Base-by-base conservation (phyloP, 2,797 vertebrate genomes). In the Epinephelus coioides region DNA sequence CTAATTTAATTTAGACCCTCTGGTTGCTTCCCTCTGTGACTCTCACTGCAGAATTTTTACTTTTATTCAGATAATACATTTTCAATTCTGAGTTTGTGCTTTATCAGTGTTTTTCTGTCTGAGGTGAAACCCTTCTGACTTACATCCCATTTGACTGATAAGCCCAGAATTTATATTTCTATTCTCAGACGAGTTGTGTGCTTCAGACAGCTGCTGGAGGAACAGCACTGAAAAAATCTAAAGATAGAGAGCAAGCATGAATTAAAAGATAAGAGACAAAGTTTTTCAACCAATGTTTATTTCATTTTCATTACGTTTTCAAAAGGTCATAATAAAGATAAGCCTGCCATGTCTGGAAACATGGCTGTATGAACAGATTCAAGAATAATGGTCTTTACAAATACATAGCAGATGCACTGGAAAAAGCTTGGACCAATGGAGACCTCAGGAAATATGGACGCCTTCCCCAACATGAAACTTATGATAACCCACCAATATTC, bases 91-190 rank as follows among this genome's bases (percentile, higher is more conserved):
- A 71, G 50, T 81, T 83, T 65, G 51, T 51, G 56, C 50, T 61
- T 63, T 84, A 89, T 88, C 72, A 23, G 10, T 18, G 53, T 69
- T 70, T 50, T 81, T 69, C 63, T 73, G 40, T 81, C 63, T 59
- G 79, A 84, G 66, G 64, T 83, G 79, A 79, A 82, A 74, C 81
- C 69, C 65, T 17, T 83, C 64, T 66, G 76, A 88, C 73, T 87
- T 82, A 61, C 68, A 73, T 88, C 74, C 78, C 60, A 68, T 91
- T 90, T 86, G 84, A 79, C 83, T 87, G 92, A 92, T 93, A 93
- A 93, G 83, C 30, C 17, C 59, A 43, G 72, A 79, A 81, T 90
- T 73, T 62, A 73, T 90, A 82, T 89, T 81, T 85, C 73, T 77
- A 70, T 69, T 44, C 51, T 79, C 47, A 62, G 64, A 14, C 0